Evolutionary conservation across 1,140 invertebrate species (phyloP), one percentile per base, ranked within the genome.

Genomic region (Lordiphosa collinella): DNA sequence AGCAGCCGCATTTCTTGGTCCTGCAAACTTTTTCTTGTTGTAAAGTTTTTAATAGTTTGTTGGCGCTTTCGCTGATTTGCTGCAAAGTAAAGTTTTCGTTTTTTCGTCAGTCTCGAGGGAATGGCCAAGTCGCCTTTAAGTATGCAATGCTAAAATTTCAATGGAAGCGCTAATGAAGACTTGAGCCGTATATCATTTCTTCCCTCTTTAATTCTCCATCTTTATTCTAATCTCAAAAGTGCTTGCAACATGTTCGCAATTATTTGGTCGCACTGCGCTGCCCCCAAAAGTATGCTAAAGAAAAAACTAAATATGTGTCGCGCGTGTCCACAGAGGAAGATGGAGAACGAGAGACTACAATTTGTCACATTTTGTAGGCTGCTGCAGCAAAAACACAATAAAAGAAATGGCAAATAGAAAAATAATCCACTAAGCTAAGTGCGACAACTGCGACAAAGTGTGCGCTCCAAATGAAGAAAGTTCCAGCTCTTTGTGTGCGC

Each of bases 11-110:
- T 31, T 2, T 75, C 63, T 74, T 75, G 35, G 69, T 73, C 71
- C 58, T 76, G 62, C 59, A 80, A n/a, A 80, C n/a, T 80, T 82
- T 75, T 82, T 84, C 67, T 84, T 80, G 67, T 75, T 80, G 78
- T 65, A 80, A 80, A 80, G 71, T 80, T 80, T 80, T 80, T 80
- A 80, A 80, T 80, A 80, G 76, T 80, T 80, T 80, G 76, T 80
- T 80, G 76, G 76, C 76, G 76, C 76, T 80, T 80, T 80, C 76
- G 76, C 76, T 80, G 76, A 84, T 80, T 80, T 80, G 72, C 78
- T 64, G 71, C 63, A 68, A 68, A 63, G 57, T 53, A 67, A 80
- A 84, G 51, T 80, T 80, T n/a, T n/a, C n/a, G n/a, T n/a, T n/a
- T 71, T 48, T 16, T 16, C 34, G 46, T 37, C 41, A 35, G 32